Evolutionary conservation across 2,888 invertebrate genomes (phyloP).

Genomic region (Drosophila stalkeri): DNA sequence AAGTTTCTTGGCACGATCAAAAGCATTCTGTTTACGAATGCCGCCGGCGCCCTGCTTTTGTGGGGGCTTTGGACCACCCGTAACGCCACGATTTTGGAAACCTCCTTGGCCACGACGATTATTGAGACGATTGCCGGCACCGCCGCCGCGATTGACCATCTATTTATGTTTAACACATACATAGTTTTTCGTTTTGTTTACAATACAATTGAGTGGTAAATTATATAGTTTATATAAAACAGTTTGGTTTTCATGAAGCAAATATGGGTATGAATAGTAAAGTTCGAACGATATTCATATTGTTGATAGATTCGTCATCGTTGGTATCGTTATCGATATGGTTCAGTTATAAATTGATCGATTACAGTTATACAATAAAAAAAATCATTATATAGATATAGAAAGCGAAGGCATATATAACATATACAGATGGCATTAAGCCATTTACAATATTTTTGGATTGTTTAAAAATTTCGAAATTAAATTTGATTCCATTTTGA

Average conservation of each 20-base stretch:
- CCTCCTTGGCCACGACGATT: slow-evolving; percentile 85
- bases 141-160: slow-evolving; percentile 85
- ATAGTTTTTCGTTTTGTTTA: slow-evolving; percentile 19
- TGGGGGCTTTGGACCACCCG: slow-evolving; percentile 83
- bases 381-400: slow-evolving; percentile 16
- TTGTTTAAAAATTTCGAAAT: slow-evolving; percentile 22
- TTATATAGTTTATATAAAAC: slow-evolving; percentile 20
- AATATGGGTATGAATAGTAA: slow-evolving; percentile 38
- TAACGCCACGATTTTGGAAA: slow-evolving; percentile 85
- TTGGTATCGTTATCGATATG: slow-evolving; percentile 27
- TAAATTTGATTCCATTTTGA: slow-evolving; percentile 34
- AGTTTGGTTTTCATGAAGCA: slow-evolving; percentile 27
- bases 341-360: slow-evolving; percentile 30
- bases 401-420: slow-evolving; percentile 32
- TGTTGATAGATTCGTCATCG: slow-evolving; percentile 8
- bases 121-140: slow-evolving; percentile 80
- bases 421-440: slow-evolving; percentile 29
- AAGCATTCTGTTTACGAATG: slow-evolving; percentile 86
- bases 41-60: slow-evolving; percentile 85
- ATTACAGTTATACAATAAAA: slow-evolving; percentile 26
- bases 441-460: slow-evolving; percentile 52
- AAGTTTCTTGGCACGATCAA: slow-evolving; percentile 86
- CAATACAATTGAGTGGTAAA: slow-evolving; percentile 42
- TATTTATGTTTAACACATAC: slow-evolving; percentile 26
- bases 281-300: slow-evolving; percentile 31